phyloP scores from a whole-genome alignment of 2,888 invertebrate species.

The Leistus spinibarbis region DNA sequence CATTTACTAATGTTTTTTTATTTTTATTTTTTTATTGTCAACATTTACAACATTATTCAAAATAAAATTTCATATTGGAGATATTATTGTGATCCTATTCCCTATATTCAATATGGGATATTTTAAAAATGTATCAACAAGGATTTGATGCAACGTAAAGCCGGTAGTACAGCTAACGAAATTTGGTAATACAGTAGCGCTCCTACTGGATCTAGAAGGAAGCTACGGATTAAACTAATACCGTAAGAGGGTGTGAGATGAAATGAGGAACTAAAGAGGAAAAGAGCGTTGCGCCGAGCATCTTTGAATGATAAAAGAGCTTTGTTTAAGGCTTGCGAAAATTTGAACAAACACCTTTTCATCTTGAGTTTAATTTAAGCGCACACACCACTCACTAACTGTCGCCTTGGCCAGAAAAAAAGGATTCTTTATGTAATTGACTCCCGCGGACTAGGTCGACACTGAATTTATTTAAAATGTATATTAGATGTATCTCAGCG shows the following conservation, averaged over 20 bases:
- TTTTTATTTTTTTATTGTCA: no score
- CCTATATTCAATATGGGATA: neutral
- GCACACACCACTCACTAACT: neutral
- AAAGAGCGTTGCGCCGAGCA: neutral
- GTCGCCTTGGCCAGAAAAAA: neutral
- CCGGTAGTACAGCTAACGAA: neutral
- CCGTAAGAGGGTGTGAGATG: neutral
- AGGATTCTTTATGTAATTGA: no score
- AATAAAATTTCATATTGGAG: neutral
- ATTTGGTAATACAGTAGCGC: neutral
- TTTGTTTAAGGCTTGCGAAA: constrained; percentile 10
- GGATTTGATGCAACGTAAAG: neutral
- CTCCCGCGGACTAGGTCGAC: no score
- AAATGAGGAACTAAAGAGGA: neutral
- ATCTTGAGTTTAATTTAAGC: constrained; percentile 8
- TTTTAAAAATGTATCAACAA: neutral
- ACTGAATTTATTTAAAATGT: no score
- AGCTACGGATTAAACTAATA: constrained; percentile 9
- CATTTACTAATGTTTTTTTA: no score
- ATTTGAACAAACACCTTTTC: constrained; percentile 11
- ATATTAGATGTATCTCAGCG: no score
- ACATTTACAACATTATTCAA: neutral
- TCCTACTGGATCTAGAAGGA: neutral
- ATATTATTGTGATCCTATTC: neutral
- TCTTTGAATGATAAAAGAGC: constrained; percentile 11